These are phyloP conservation scores for Ellobius talpinus DNA, from an alignment of 2,113 vertebrate species.

Conservation along the genomic window DNA sequence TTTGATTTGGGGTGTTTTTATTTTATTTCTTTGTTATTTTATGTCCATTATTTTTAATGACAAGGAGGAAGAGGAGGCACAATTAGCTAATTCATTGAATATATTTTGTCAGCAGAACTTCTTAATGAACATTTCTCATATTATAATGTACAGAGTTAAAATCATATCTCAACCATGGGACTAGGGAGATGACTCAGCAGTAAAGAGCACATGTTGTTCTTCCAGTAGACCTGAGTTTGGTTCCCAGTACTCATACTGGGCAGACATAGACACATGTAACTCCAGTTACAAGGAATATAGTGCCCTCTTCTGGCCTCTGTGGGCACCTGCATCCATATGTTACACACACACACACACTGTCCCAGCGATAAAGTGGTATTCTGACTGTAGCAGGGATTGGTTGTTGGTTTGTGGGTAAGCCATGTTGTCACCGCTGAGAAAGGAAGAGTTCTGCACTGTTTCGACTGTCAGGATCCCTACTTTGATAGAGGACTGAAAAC, in stretches of 20 bases:
- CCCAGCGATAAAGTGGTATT: not conserved
- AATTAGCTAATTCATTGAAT: not conserved
- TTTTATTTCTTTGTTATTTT: not conserved
- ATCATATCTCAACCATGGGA: not conserved
- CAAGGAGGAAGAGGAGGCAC: not conserved
- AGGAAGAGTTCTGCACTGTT: not conserved
- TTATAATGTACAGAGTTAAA: not conserved
- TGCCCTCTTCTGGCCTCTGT: not conserved
- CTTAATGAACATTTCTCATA: not conserved
- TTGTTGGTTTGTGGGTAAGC: not conserved
- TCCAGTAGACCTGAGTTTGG: not conserved
- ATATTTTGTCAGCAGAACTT: not conserved
- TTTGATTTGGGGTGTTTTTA: not conserved
- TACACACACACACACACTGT: not conserved
- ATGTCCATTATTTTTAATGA: not conserved
- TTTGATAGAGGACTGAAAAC: not conserved
- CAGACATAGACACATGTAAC: not conserved
- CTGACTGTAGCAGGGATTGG: not conserved
- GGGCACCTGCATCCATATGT: not conserved
- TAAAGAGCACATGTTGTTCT: not conserved
- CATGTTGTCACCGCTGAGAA: not conserved
- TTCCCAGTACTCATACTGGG: no score
- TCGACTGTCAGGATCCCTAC: not conserved
- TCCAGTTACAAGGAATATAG: not conserved
- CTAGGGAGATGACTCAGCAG: not conserved